Conservation (phyloP, 2,888 invertebrate genomes). For the Patella depressa region DNA sequence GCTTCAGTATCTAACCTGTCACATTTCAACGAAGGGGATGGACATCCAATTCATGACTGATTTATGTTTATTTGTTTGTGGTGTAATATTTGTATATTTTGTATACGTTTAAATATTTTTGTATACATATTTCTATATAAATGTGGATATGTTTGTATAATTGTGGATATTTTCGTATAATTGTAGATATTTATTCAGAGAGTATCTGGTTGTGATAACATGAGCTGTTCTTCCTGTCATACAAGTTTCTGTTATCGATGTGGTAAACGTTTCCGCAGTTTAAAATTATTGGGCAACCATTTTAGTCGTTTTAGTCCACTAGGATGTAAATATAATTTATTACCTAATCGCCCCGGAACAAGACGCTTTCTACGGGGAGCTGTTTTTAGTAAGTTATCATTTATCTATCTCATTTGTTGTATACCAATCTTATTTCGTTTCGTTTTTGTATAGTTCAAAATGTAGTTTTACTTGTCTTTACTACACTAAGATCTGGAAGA, state of each 20-base stretch:
- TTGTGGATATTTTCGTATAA: too few relatives aligned
- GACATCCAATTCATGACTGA: not conserved
- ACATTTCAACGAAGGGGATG: not conserved
- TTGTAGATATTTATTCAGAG: constrained; percentile 71
- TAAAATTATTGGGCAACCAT: constrained; percentile 71
- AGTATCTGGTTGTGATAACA: constrained; percentile 72
- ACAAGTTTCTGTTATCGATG: constrained; percentile 72
- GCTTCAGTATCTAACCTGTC: too few relatives aligned
- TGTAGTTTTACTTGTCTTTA: too few relatives aligned
- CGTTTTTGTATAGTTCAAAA: too few relatives aligned
- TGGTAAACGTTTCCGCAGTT: constrained; percentile 67
- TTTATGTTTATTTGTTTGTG: not conserved
- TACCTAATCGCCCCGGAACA: constrained; percentile 65
- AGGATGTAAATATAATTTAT: constrained; percentile 71
- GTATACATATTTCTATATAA: not conserved
- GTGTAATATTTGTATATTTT: not conserved
- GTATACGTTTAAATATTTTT: not conserved
- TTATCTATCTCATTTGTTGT: not conserved
- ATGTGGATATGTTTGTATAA: too few relatives aligned
- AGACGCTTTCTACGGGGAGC: constrained; percentile 69
- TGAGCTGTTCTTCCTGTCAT: constrained; percentile 70
- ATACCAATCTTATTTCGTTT: not conserved
- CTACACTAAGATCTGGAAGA: too few relatives aligned
- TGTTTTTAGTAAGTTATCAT: constrained; percentile 63
- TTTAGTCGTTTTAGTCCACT: constrained; percentile 69